These are phyloP conservation scores for Colletes gigas DNA, from an alignment of 1,140 invertebrate genomes.

Conservation along the genomic window DNA sequence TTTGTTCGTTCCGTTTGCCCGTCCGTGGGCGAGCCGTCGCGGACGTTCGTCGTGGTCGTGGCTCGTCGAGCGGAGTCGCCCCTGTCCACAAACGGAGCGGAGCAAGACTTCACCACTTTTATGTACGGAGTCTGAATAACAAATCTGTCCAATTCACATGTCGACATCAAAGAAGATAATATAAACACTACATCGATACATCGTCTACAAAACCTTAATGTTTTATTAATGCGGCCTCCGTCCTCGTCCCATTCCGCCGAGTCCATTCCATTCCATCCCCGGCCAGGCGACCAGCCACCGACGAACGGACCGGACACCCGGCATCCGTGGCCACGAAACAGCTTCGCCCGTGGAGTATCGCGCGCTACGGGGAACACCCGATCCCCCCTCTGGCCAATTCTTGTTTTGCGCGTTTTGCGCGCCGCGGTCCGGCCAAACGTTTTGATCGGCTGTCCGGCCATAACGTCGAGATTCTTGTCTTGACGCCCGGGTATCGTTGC, in stretches of 20 bases:
- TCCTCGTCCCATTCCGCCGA: constrained; percentile 57
- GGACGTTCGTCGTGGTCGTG: constrained; percentile 1
- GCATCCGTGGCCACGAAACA: constrained; percentile 49
- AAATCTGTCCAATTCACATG: constrained; percentile 82
- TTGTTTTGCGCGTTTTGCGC: constrained; percentile 51
- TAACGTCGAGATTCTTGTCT: constrained; percentile 56
- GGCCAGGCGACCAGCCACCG: constrained; percentile 26
- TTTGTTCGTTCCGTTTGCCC: constrained; percentile 48
- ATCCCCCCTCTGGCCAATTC: neutral
- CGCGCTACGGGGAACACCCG: constrained; percentile 59
- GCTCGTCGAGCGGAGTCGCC: constrained; percentile 42
- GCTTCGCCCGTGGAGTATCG: constrained; percentile 32
- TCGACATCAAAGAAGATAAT: constrained; percentile 82
- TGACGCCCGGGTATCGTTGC: constrained; percentile 40
- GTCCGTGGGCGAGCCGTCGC: constrained; percentile 33
- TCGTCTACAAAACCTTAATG: constrained; percentile 81
- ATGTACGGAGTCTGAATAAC: constrained; percentile 82
- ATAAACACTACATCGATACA: constrained; percentile 82
- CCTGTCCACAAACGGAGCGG: constrained; percentile 78
- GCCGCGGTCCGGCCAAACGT: constrained; percentile 28
- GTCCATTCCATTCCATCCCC: constrained; percentile 43
- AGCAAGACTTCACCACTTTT: constrained; percentile 82
- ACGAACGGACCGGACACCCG: constrained; percentile 28
- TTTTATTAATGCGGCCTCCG: constrained; percentile 81
- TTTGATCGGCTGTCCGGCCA: constrained; percentile 44